Evolutionary conservation across 2,888 invertebrate genomes (phyloP), one percentile per base, ranked within the genome.

Genomic region (Embidobia sp.): DNA sequence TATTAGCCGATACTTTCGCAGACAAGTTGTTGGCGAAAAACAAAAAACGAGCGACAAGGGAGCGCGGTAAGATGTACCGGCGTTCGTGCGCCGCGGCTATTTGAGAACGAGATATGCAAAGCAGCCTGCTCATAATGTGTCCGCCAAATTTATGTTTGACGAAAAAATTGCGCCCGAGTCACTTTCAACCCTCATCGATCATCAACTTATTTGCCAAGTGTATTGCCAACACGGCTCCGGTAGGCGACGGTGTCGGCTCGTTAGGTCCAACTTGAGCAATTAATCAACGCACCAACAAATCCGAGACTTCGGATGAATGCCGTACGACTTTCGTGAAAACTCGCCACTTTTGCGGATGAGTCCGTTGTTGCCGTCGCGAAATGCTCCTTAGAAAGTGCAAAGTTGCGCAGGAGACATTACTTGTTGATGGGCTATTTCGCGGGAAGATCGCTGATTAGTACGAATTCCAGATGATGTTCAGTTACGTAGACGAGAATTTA

Each of bases 261-360:
- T 82, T 82, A 80, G 76, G 61, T 44, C 74, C 31, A 64, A 75
- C 78, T 75, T 77, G 81, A 27, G 75, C 81, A 82, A 85, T 84
- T 85, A 84, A 85, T 85, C 82, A 85, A n/a, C n/a, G 82, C 77
- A 77, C 79, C 79, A 78, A 80, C 79, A 79, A 80, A 79, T 80
- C 80, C 78, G 66, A n/a, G n/a, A n/a, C n/a, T n/a, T n/a, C n/a
- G n/a, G n/a, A n/a, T n/a, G n/a, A n/a, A n/a, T n/a, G n/a, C n/a
- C n/a, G n/a, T n/a, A n/a, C n/a, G n/a, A n/a, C n/a, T n/a, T n/a
- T n/a, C n/a, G n/a, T n/a, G n/a, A n/a, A n/a, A n/a, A n/a, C n/a
- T n/a, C n/a, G n/a, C n/a, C n/a, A n/a, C n/a, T n/a, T n/a, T n/a
- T n/a, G n/a, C n/a, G n/a, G n/a, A n/a, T n/a, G n/a, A n/a, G n/a